Evolutionary conservation across 2,888 invertebrate genomes (phyloP).

Genomic region (Phengaris arion): DNA sequence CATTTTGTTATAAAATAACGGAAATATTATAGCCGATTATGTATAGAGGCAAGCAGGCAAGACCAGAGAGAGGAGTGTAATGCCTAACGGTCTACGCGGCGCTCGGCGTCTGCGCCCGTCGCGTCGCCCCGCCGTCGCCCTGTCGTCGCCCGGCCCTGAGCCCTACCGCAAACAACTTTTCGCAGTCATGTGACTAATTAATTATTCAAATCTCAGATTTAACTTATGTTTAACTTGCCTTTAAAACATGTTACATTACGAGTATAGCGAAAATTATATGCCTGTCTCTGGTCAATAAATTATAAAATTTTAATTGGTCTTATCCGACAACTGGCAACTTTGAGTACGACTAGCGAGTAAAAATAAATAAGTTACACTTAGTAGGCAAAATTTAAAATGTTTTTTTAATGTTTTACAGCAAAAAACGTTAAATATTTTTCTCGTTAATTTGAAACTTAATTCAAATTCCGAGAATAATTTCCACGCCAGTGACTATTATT

Average conservation of each 20-base stretch:
- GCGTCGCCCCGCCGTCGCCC: too few species aligned
- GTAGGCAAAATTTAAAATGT: neutral
- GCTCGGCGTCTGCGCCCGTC: too few species aligned
- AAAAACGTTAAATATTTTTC: neutral
- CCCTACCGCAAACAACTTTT: neutral
- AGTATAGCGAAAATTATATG: too few species aligned
- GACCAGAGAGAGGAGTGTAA: too few species aligned
- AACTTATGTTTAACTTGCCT: neutral
- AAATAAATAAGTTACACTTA: neutral
- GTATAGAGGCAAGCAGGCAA: too few species aligned
- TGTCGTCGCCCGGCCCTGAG: neutral
- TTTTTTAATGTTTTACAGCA: too few species aligned
- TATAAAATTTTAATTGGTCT: too few species aligned
- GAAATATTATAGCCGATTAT: too few species aligned
- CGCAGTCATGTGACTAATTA: constrained; percentile 4
- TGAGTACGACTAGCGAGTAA: neutral
- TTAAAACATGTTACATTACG: neutral
- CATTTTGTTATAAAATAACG: too few species aligned
- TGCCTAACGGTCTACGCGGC: too few species aligned
- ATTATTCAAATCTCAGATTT: neutral
- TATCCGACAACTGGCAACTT: neutral
- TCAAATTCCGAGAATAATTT: neutral
- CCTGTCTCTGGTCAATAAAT: too few species aligned
- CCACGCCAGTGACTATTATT: neutral
- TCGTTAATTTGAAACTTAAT: neutral